Conservation (phyloP, 1,140 invertebrate genomes). For the Pomacea maculata region DNA sequence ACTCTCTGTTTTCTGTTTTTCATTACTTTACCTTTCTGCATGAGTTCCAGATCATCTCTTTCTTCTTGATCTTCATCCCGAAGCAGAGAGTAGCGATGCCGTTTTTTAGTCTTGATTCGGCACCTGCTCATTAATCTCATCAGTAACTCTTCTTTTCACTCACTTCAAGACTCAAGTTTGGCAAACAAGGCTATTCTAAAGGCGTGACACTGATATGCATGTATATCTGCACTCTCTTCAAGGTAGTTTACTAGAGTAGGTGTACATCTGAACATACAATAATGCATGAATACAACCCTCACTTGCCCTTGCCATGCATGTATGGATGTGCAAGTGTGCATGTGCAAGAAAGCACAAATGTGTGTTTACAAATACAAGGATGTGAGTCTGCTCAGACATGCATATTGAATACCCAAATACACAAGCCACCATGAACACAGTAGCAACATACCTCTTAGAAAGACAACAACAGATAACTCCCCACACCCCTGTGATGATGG, state of each 20-base stretch:
- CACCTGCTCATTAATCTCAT: constrained; percentile 51
- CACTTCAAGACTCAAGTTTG: no score
- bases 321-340: not conserved
- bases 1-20: not conserved
- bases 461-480: constrained; percentile 71
- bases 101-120: constrained; percentile 60
- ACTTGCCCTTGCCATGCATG: not conserved
- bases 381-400: constrained; percentile 66
- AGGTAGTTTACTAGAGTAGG: no score
- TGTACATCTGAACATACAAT: no score
- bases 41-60: constrained; percentile 58
- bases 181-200: not conserved
- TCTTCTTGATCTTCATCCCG: constrained; percentile 70
- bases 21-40: constrained; percentile 50
- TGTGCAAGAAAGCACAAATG: constrained; percentile 1
- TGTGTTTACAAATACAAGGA: constrained; percentile 56
- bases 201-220: no score
- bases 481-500: constrained; percentile 76
- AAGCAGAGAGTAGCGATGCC: constrained; percentile 72
- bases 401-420: not conserved
- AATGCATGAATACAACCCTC: constrained; percentile 6
- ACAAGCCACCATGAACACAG: not conserved
- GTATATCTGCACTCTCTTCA: no score
- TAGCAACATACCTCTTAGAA: constrained; percentile 44
- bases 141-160: no score